Base-by-base conservation (phyloP, 1,140 invertebrate species). In the Polypedilum pembai region DNA sequence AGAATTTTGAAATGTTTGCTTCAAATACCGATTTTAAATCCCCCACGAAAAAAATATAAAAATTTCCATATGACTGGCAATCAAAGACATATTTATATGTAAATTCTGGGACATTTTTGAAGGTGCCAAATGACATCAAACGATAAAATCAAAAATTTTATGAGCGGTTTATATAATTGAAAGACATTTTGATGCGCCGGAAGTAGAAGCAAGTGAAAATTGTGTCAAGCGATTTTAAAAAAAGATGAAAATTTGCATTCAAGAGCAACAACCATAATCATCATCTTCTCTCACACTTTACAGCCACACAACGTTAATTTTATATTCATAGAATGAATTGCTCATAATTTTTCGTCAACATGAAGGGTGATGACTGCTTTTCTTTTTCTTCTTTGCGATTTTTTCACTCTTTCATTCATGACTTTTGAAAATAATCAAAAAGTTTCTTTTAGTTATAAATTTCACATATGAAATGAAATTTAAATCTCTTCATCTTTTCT, bases 261-360 rank as follows among this genome's bases (percentile, higher is more conserved):
- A 69, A 20, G 10, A 69, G 20, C 17, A 69, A 69, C 17, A 18
- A 69, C 65, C 65, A 69, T 69, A 69, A 69, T 69, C 65, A 69
- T 69, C 65, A 69, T 10, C 20, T 69, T 69, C 18, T 69, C 17
- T 20, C 10, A n/a, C 4, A 12, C n/a, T 56, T 56, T 56, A 10
- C 17, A 8, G 1, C 17, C 65, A 18, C 20, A 20, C 65, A 69
- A 18, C 65, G 17, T 7, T 69, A 69, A 69, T 69, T 69, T 18
- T 20, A 7, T 21, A 69, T 69, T 69, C 65, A 69, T 21, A 18
- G 18, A 69, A 21, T 18, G 10, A 69, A 69, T 21, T 18, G 65
- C 65, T 69, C 65, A 69, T 69, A 69, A 56, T 56, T 56, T 69
- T 69, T 69, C 65, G 20, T 21, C 65, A 69, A 69, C 17, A 69